phyloP scores from a whole-genome alignment of 2,797 vertebrate genomes.

The Myotis findleyi region DNA sequence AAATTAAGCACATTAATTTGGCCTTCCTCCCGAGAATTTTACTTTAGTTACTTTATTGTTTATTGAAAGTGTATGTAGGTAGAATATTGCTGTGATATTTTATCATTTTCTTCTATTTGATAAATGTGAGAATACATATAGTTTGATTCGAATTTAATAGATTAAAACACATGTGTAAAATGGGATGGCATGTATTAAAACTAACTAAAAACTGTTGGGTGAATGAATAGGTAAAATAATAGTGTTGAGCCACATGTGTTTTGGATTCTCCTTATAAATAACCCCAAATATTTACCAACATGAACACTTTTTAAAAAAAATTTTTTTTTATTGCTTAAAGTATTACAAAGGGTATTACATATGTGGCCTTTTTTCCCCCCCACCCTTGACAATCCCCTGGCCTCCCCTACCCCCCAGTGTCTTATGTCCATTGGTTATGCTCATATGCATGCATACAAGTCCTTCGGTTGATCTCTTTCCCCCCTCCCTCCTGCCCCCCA shows the following conservation, averaged over 20 bases:
- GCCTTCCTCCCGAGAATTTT: neutral
- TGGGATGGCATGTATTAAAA: neutral
- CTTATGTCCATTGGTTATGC: too few relatives aligned
- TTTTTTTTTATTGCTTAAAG: too few relatives aligned
- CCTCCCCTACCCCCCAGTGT: too few relatives aligned
- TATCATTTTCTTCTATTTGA: constrained; percentile 42
- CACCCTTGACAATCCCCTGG: too few relatives aligned
- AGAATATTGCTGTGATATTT: neutral
- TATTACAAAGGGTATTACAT: too few relatives aligned
- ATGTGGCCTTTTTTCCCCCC: too few relatives aligned
- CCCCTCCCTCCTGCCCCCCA: too few relatives aligned
- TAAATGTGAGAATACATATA: neutral
- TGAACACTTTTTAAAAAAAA: neutral
- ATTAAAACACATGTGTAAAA: neutral
- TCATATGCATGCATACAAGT: too few relatives aligned
- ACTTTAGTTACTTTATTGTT: constrained; percentile 4
- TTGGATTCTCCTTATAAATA: neutral
- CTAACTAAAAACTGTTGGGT: neutral
- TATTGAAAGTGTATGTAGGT: neutral
- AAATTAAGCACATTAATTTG: neutral
- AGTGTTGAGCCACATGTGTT: neutral
- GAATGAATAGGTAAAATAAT: neutral
- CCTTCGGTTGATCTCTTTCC: too few relatives aligned
- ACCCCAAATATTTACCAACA: neutral
- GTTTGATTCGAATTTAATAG: constrained; percentile 35